Base-by-base conservation (phyloP, 2,797 vertebrate genomes). In the Cirrhinus mrigala region DNA sequence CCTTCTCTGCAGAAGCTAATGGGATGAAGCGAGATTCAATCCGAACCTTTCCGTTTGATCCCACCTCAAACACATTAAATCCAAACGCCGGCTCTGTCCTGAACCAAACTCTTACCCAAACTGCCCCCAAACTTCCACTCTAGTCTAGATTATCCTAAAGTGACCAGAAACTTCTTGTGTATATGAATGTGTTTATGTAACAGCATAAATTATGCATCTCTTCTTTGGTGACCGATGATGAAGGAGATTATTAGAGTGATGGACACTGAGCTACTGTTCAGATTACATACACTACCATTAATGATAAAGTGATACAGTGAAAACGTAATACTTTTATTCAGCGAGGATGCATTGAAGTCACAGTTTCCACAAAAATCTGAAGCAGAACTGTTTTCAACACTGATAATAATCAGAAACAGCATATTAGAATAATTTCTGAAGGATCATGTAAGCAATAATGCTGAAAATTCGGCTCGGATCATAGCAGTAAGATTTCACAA, bases 1-100 rank as follows among this genome's bases (percentile, higher is more conserved):
- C 40, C 40, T 60, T 78, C 24, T 73, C 37, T 29, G 54, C 69
- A 16, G 54, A 74, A 82, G 40, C 52, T 56, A 70, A 71, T n/a
- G 33, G 58, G 62, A 80, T 24, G 12, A 71, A 71, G 80, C 2
- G 12, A 33, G 81, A 82, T 82, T 71, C 37, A 60, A 33, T 60
- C 52, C 37, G 8, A 33, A 60, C 20, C 81, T 73, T 60, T 29
- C 10, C 37, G 15, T 82, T 73, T 82, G 81, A 73, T 82, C 54
- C 16, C 1, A 46, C 77, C 37, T 73, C 81, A 46, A 29, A 82
- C 81, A 33, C 24, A 73, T 58, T 48, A 16, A 73, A 66, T 66
- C 62, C 62, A 33, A 33, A 66, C 1, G 6, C 62, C 62, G 33
- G 52, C 20, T 20, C 18, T 58, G 40, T 58, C 24, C 50, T 71